A percentile compares a stretch with the other conserved stretches of the same genome.
Evolutionary conservation across 2,797 vertebrate genomes (phyloP).

Genomic region (Helostoma temminkii): DNA sequence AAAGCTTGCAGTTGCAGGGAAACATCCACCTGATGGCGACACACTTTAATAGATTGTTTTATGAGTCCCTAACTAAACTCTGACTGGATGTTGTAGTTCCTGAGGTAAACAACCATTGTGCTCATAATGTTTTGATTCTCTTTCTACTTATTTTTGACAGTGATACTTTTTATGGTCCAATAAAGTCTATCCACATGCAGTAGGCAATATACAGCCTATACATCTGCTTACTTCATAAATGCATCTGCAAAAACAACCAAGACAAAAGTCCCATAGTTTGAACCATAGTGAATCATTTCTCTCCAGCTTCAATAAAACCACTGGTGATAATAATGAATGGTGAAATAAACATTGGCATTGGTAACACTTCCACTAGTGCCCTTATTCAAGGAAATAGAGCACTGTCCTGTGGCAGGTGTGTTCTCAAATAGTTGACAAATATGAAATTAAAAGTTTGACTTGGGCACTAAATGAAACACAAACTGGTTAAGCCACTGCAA

Average conservation of each 20-base stretch:
- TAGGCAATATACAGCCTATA: too few relatives aligned
- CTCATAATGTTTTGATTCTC: neutral
- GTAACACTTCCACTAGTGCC: neutral
- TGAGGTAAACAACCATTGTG: neutral
- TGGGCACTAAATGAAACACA: slow-evolving; percentile 23
- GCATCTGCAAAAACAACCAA: neutral
- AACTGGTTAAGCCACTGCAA: slow-evolving; percentile 2
- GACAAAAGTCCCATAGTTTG: neutral
- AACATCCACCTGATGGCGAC: slow-evolving; percentile 70
- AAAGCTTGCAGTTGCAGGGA: slow-evolving; percentile 1
- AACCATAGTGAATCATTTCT: neutral
- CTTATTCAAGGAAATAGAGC: neutral
- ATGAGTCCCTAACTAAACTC: neutral
- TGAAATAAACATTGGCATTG: neutral
- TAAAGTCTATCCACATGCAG: too few relatives aligned
- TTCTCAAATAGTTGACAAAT: slow-evolving; percentile 19
- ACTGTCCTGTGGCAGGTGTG: neutral
- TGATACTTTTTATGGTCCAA: neutral
- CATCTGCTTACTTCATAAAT: neutral
- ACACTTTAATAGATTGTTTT: slow-evolving; percentile 28
- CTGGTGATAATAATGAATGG: neutral
- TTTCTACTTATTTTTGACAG: neutral
- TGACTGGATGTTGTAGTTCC: neutral
- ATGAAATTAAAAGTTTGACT: slow-evolving; percentile 33
- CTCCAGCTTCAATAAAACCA: neutral